Conservation (phyloP, 2,888 invertebrate genomes). For the Myopa tessellatipennis region DNA sequence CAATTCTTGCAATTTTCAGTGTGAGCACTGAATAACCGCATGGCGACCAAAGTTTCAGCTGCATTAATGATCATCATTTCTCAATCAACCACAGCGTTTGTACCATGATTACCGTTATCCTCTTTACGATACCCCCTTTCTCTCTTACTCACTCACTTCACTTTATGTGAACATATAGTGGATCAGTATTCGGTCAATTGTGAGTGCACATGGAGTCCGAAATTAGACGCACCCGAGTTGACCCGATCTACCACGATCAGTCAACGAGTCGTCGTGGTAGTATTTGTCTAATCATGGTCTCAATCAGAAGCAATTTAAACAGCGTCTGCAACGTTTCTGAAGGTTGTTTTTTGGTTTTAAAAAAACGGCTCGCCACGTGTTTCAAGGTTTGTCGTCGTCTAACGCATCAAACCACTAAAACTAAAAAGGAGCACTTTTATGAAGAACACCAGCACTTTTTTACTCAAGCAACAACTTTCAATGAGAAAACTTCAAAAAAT, state of each 20-base stretch:
- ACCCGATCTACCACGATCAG: not conserved
- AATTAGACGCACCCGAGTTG: slow-evolving; percentile 1
- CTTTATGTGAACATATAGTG: too few relatives aligned
- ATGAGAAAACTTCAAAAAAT: slow-evolving; percentile 43
- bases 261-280: not conserved
- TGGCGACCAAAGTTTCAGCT: too few relatives aligned
- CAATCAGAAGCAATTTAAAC: slow-evolving; percentile 60
- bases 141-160: too few relatives aligned
- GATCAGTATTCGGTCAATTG: too few relatives aligned
- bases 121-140: too few relatives aligned
- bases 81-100: too few relatives aligned
- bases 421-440: not conserved
- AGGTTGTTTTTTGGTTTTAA: slow-evolving; percentile 54
- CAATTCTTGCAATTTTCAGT: too few relatives aligned
- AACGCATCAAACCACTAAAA: slow-evolving; percentile 33
- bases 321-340: slow-evolving; percentile 59
- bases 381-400: slow-evolving; percentile 53
- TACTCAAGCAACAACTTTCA: slow-evolving; percentile 15
- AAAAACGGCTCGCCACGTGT: slow-evolving; percentile 60
- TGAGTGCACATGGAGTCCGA: not conserved
- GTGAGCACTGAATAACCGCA: too few relatives aligned
- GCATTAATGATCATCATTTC: too few relatives aligned
- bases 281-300: slow-evolving; percentile 50
- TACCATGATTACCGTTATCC: too few relatives aligned
- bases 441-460: slow-evolving; percentile 30